Evolutionary conservation across 1,140 invertebrate genomes (phyloP).

Genomic region (Teleopsis dalmanni): DNA sequence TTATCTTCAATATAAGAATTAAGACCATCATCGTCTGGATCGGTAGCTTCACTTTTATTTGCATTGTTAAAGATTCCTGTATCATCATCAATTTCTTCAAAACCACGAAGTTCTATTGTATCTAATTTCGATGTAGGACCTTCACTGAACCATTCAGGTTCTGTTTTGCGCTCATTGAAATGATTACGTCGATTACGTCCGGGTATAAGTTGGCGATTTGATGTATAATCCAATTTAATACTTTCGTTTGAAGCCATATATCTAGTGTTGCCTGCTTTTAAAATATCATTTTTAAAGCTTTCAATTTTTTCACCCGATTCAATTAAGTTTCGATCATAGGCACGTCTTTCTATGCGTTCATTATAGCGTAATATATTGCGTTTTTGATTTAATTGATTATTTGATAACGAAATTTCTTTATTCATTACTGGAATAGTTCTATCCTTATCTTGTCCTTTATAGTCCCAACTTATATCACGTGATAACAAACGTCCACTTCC

Average conservation of each 20-base stretch:
- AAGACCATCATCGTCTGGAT: background rate
- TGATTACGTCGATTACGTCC: slow-evolving; percentile 30
- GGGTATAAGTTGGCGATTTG: background rate
- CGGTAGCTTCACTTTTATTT: background rate
- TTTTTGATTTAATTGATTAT: background rate
- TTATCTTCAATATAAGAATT: background rate
- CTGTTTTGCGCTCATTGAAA: slow-evolving; percentile 49
- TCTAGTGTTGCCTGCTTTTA: background rate
- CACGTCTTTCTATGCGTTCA: slow-evolving; percentile 4
- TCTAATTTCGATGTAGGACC: slow-evolving; percentile 85
- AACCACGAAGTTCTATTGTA: slow-evolving; percentile 87
- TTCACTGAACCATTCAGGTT: slow-evolving; percentile 72
- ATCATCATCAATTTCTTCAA: slow-evolving; percentile 61
- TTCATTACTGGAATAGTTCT: background rate
- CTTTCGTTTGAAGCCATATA: background rate
- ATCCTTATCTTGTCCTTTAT: slow-evolving; percentile 21
- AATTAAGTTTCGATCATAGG: background rate
- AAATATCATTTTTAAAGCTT: no score
- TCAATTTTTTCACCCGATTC: background rate
- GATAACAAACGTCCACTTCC: slow-evolving; percentile 65
- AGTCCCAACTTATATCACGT: slow-evolving; percentile 54
- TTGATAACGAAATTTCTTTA: background rate
- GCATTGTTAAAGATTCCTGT: background rate
- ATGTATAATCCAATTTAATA: background rate
- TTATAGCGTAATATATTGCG: background rate